Conservation (phyloP, 1,140 invertebrate species). For the Lethrus apterus region DNA sequence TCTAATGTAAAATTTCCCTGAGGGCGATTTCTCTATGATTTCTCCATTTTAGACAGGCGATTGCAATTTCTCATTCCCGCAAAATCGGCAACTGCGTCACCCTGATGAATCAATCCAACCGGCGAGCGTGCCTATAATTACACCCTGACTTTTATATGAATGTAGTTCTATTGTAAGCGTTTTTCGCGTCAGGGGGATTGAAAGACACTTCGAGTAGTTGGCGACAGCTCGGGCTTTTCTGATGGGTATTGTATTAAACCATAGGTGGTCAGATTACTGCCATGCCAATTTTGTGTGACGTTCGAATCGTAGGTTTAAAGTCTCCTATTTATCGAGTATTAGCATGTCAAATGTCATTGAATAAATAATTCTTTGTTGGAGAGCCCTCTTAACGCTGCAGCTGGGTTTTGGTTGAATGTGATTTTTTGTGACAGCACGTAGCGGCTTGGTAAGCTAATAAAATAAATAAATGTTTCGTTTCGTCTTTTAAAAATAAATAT, state of each 20-base stretch:
- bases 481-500: no score
- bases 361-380: slow-evolving; percentile 5
- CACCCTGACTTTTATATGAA: slow-evolving; percentile 14
- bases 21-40: slow-evolving; percentile 7
- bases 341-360: slow-evolving; percentile 1
- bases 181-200: slow-evolving; percentile 10
- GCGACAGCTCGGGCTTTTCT: slow-evolving; percentile 9
- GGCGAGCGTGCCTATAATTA: slow-evolving; percentile 10
- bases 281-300: slow-evolving; percentile 8
- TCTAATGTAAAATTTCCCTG: slow-evolving; percentile 12
- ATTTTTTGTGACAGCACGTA: no score
- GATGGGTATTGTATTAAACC: slow-evolving; percentile 7
- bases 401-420: no score
- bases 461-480: no score
- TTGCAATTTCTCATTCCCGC: slow-evolving; percentile 11
- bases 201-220: slow-evolving; percentile 2
- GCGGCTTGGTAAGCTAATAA: no score
- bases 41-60: slow-evolving; percentile 8
- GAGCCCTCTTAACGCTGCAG: no score
- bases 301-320: slow-evolving; percentile 9
- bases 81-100: slow-evolving; percentile 11
- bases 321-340: slow-evolving; percentile 1
- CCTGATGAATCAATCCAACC: slow-evolving; percentile 12
- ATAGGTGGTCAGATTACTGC: slow-evolving; percentile 12
- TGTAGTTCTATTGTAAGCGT: slow-evolving; percentile 8